Percentiles rank a stretch among this genome's conserved stretches.
These are phyloP conservation scores for Perca schrenkii DNA, from an alignment of 2,113 vertebrate genomes.

Conservation along the genomic window DNA sequence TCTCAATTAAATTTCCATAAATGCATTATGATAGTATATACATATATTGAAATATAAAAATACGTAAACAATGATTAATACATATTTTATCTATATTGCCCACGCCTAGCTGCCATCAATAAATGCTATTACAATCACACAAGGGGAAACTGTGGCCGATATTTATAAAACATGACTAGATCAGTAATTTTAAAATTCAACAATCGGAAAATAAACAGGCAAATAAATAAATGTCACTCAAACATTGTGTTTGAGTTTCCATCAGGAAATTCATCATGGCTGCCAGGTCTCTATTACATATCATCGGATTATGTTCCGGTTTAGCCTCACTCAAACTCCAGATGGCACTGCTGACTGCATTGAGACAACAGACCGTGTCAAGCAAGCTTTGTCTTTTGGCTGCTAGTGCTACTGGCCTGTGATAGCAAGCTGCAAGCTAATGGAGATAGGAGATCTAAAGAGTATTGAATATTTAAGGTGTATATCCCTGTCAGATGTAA, in stretches of 20 bases:
- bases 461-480: neutral
- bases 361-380: constrained; percentile 10
- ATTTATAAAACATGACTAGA: neutral
- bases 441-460: neutral
- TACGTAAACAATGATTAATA: neutral
- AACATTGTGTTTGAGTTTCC: neutral
- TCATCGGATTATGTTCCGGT: constrained; percentile 33
- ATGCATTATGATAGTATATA: neutral
- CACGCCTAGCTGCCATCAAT: neutral
- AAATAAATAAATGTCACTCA: neutral
- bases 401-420: neutral
- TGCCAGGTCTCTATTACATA: constrained; percentile 13
- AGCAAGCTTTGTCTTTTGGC: constrained; percentile 19
- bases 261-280: neutral
- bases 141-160: neutral
- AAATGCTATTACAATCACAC: neutral
- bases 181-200: neutral
- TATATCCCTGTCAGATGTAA: neutral
- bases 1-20: neutral
- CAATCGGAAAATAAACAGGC: neutral
- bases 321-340: constrained; percentile 30
- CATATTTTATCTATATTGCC: neutral
- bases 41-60: neutral
- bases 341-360: constrained; percentile 33
- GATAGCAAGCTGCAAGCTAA: constrained; percentile 1